Conservation (phyloP, 2,888 invertebrate species). For the Drosophila incognita region DNA sequence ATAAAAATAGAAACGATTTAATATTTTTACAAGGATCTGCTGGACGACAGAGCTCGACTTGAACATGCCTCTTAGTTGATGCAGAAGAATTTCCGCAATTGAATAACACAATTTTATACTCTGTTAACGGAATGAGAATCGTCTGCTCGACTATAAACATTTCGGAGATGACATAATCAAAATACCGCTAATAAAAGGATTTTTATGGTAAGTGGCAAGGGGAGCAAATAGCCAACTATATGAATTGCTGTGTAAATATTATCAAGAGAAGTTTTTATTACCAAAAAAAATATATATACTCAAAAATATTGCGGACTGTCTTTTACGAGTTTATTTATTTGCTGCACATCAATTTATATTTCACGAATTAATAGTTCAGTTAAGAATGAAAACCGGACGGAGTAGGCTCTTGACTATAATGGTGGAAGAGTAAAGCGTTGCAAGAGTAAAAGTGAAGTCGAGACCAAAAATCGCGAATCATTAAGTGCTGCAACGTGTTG, state of each 20-base stretch:
- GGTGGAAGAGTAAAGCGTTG: neutral
- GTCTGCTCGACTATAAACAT: too few species aligned
- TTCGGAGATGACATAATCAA: too few species aligned
- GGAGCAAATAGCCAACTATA: neutral
- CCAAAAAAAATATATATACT: neutral
- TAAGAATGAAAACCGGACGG: neutral
- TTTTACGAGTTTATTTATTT: too few species aligned
- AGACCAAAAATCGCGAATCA: slow-evolving; percentile 45
- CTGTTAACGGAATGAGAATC: too few species aligned
- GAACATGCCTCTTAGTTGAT: neutral
- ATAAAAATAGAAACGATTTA: accelerated
- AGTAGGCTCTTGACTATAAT: neutral
- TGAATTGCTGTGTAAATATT: neutral
- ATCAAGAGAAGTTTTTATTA: neutral
- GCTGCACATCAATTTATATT: too few species aligned
- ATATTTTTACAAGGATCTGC: neutral
- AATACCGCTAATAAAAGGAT: too few species aligned
- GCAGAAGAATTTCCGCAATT: too few species aligned
- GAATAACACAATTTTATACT: too few species aligned
- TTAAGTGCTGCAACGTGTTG: slow-evolving; percentile 35
- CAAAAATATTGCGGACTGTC: too few species aligned
- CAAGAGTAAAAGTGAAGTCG: slow-evolving; percentile 18
- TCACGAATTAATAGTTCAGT: too few species aligned
- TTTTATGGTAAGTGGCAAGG: too few species aligned
- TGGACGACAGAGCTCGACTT: neutral